A percentile compares a stretch with the other conserved stretches of the same genome.
Conservation (phyloP, 2,113 vertebrate species). For the Nanorana parkeri region DNA sequence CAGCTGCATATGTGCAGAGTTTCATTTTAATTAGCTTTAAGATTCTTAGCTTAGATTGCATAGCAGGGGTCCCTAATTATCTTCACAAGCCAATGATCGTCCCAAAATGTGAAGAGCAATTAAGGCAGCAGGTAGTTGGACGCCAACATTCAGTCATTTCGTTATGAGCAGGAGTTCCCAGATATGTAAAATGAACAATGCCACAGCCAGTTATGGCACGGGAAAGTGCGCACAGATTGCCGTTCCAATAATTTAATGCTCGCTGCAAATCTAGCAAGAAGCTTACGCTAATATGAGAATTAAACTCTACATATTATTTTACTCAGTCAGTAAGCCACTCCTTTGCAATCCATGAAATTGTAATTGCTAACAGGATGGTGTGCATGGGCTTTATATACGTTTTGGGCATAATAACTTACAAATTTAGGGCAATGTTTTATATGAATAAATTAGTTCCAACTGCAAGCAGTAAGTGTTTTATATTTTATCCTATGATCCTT, state of each 20-base stretch:
- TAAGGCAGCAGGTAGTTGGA: conserved; percentile 65
- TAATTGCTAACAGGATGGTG: neutral
- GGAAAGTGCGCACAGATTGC: conserved; percentile 4
- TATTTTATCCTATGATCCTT: too few species aligned
- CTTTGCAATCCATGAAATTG: neutral
- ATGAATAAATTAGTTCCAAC: too few species aligned
- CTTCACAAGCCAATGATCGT: conserved; percentile 67
- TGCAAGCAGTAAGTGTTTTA: too few species aligned
- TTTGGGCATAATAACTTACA: neutral
- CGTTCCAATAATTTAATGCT: neutral
- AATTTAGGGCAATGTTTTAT: too few species aligned
- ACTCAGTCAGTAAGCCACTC: neutral
- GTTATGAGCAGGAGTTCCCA: conserved; percentile 53
- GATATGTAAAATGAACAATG: conserved; percentile 41
- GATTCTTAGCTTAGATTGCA: conserved; percentile 64
- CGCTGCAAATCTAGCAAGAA: neutral
- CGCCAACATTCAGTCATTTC: conserved; percentile 64
- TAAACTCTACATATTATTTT: neutral
- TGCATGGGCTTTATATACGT: neutral
- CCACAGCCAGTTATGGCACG: neutral
- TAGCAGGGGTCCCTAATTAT: conserved; percentile 68
- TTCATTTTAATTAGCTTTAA: conserved; percentile 71
- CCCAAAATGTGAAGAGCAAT: conserved; percentile 66
- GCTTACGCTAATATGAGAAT: neutral
- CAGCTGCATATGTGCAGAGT: conserved; percentile 50